phyloP scores from a whole-genome alignment of 1,140 invertebrate species.

The Notospermus geniculatus region DNA sequence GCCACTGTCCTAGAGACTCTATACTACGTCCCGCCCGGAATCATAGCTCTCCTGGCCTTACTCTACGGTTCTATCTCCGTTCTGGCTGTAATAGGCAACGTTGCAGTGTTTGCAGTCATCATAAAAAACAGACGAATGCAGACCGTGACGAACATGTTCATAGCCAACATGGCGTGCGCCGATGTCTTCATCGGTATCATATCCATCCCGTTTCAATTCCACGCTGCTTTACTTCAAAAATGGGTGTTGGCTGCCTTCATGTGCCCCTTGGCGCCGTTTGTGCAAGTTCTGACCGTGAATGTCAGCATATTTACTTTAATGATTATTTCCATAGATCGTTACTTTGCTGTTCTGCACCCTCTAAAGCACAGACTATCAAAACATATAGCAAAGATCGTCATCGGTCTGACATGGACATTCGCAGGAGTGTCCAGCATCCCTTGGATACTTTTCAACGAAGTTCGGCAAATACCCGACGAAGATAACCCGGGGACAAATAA shows the following conservation, averaged over 20 bases:
- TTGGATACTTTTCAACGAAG: conserved; percentile 1
- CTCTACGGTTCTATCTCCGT: conserved; percentile 80
- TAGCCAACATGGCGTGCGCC: conserved; percentile 55
- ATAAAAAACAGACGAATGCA: conserved; percentile 66
- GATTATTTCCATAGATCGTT: conserved; percentile 75
- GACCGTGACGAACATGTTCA: conserved; percentile 79
- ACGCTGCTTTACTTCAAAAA: conserved; percentile 74
- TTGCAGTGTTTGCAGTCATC: conserved; percentile 78
- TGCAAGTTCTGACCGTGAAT: conserved; percentile 71
- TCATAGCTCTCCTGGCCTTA: conserved; percentile 72
- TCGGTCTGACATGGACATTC: conserved; percentile 38
- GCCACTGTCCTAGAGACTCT: conserved; percentile 6
- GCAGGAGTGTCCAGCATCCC: conserved; percentile 3
- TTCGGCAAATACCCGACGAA: background rate
- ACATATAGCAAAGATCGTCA: conserved; percentile 66
- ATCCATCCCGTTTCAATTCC: conserved; percentile 71
- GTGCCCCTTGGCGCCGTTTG: conserved; percentile 79
- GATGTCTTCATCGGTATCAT: conserved; percentile 48
- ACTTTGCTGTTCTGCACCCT: conserved; percentile 75
- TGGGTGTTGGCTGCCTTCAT: conserved; percentile 82
- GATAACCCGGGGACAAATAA: background rate
- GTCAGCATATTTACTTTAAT: conserved; percentile 80
- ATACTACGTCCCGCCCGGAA: conserved; percentile 71
- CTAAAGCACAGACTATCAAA: conserved; percentile 68
- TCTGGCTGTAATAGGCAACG: conserved; percentile 76